phyloP scores from a whole-genome alignment of 2,888 invertebrate genomes.

The Liodrosophila aerea region DNA sequence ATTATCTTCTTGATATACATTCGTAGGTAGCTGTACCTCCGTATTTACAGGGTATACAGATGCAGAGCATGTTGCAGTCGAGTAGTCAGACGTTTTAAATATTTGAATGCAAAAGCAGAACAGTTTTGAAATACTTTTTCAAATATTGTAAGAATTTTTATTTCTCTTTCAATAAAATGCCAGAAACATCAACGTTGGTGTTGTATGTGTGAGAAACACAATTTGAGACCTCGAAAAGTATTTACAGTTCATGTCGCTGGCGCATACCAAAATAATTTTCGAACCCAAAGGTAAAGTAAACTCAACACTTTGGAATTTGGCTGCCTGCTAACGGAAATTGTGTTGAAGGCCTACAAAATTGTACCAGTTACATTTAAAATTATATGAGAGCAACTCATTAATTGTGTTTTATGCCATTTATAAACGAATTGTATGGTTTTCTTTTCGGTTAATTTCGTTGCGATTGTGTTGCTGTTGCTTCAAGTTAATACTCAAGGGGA shows the following conservation, averaged over 20 bases:
- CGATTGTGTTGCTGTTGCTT: too few species aligned
- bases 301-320: conserved; percentile 55
- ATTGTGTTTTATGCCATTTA: conserved; percentile 47
- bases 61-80: too few species aligned
- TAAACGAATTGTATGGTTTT: conserved; percentile 41
- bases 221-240: conserved; percentile 27
- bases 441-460: background rate
- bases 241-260: conserved; percentile 43
- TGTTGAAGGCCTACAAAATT: conserved; percentile 22
- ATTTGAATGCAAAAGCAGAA: background rate
- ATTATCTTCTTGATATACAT: too few species aligned
- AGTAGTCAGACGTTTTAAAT: too few species aligned
- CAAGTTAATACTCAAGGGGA: background rate
- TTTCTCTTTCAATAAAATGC: conserved; percentile 39
- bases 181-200: conserved; percentile 17
- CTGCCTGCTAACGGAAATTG: conserved; percentile 28
- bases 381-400: conserved; percentile 24
- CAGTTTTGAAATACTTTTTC: background rate
- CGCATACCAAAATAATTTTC: conserved; percentile 49
- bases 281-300: conserved; percentile 16
- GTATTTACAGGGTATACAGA: too few species aligned
- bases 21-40: too few species aligned
- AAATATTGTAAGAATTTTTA: conserved; percentile 35
- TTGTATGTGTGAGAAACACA: conserved; percentile 18
- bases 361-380: conserved; percentile 61